Evolutionary conservation across 2,113 vertebrate genomes (phyloP), one percentile per base, ranked within the genome.

Genomic region (Pterocles gutturalis): DNA sequence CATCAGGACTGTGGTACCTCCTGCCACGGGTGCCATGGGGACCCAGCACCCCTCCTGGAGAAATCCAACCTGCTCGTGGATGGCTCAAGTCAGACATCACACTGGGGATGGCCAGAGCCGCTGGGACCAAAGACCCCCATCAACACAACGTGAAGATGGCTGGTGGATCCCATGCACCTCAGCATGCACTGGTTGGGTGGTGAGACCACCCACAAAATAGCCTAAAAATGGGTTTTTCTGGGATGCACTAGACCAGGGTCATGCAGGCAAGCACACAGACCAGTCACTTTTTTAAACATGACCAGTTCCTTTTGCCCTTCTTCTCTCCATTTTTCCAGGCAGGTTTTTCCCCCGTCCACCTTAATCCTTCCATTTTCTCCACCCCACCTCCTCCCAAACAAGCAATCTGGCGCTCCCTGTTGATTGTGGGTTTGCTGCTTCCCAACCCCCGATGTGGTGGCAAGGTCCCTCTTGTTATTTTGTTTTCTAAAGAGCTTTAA

Each of bases 261-360:
- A 58, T 4, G 5, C 70, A 76, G 33, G 21, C 4, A 36, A 49
- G 24, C 46, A 54, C 45, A 13, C 10, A 41, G 24, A 36, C 33
- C 28, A 22, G 41, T 7, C 6, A 10, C 76, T 62, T 38, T 19
- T 45, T 71, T 36, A 71, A 65, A 77, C 5, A 17, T 10, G 64
- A 54, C 29, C 9, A 11, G 16, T 20, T 65, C 46, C 38, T 82
- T 77, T 41, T 21, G 16, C 11, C 45, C 13, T 51, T 79, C 29
- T 64, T n/a, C 62, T 58, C 54, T 69, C 62, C 28, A 7, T 53
- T 82, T 45, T 33, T n/a, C 67, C 10, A 22, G 9, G 29, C 4
- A 6, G 6, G 10, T 8, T 46, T 62, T 49, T 38, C 14, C 20
- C 4, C 8, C 1, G 0, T 49, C 15, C 36, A 58, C 8, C 45